Evolutionary conservation across 2,113 vertebrate genomes (phyloP).

Genomic region (Nibea coibor): DNA sequence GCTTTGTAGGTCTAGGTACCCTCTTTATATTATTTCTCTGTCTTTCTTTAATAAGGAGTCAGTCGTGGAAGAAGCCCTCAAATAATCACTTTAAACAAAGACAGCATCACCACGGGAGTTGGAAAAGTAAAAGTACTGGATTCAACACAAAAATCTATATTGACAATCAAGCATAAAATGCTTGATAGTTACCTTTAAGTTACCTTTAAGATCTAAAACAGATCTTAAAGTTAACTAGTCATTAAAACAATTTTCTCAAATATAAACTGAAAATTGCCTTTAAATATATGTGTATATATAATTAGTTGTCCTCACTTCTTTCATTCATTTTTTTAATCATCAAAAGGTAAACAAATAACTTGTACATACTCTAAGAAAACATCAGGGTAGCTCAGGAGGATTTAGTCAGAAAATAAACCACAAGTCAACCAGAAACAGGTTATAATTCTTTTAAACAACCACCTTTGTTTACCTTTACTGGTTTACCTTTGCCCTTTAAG

Average conservation of each 20-base stretch:
- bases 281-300: background rate
- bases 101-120: background rate
- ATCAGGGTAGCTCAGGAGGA: no score
- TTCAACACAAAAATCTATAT: background rate
- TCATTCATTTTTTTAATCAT: background rate
- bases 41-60: constrained; percentile 3
- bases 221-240: background rate
- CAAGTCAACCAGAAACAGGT: no score
- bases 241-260: background rate
- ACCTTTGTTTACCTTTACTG: no score
- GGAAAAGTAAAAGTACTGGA: background rate
- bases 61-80: background rate
- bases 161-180: no score
- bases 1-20: constrained; percentile 2
- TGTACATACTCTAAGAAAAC: background rate
- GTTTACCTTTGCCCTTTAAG: background rate
- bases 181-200: no score
- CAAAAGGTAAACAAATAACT: background rate
- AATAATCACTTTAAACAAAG: constrained; percentile 12
- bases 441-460: no score
- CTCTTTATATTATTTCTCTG: constrained; percentile 13
- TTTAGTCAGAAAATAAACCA: no score
- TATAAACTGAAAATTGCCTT: background rate
- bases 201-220: no score
- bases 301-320: background rate